phyloP scores from a whole-genome alignment of 2,113 vertebrate genomes.

The Origma solitaria region DNA sequence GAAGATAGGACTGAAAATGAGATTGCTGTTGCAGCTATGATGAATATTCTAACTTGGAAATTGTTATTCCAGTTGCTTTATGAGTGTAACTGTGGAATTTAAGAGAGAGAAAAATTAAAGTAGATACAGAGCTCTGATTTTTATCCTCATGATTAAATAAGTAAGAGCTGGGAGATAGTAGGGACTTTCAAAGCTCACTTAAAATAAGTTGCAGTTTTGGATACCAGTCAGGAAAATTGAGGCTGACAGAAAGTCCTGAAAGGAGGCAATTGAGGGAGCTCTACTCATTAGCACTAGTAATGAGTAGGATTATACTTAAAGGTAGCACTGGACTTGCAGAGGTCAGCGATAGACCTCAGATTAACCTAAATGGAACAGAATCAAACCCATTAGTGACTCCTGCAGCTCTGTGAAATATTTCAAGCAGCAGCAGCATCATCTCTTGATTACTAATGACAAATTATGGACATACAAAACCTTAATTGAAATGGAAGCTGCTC shows the following conservation, averaged over 20 bases:
- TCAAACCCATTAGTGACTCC: background rate
- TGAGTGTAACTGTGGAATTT: background rate
- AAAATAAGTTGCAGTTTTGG: background rate
- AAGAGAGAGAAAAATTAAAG: background rate
- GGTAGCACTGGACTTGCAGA: background rate
- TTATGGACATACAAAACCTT: background rate
- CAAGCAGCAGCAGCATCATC: background rate
- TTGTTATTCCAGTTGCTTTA: background rate
- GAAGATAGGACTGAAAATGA: background rate
- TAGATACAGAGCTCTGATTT: background rate
- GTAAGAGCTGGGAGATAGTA: background rate
- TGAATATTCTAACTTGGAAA: background rate
- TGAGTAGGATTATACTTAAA: background rate
- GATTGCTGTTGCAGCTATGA: background rate
- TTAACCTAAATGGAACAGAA: background rate
- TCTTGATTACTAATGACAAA: background rate
- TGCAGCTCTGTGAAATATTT: background rate
- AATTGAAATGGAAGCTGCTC: background rate
- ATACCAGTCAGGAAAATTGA: background rate
- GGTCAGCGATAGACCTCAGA: background rate
- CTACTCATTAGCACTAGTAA: background rate
- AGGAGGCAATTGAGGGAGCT: background rate
- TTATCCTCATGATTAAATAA: background rate
- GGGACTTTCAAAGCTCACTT: background rate
- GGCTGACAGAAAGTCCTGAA: background rate